These are phyloP conservation scores for Agrochola lychnidis DNA, from an alignment of 2,888 invertebrate genomes.

Conservation along the genomic window DNA sequence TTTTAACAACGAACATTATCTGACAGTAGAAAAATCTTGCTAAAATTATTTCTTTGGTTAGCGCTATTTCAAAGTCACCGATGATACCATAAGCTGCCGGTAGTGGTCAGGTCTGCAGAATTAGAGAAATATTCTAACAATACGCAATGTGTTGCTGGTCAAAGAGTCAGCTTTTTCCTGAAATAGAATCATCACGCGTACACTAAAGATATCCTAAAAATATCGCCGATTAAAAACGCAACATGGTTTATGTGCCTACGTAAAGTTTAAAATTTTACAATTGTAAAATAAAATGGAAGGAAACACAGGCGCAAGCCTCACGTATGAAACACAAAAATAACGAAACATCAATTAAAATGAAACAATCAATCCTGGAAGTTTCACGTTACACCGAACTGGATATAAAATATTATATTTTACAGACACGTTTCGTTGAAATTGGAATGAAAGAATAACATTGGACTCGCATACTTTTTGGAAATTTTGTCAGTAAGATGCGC, in stretches of 20 bases:
- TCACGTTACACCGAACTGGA: constrained; percentile 35
- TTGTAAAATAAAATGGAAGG: constrained; percentile 27
- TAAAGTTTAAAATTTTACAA: constrained; percentile 2
- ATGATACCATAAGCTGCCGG: background rate
- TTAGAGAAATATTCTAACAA: background rate
- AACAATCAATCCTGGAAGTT: constrained; percentile 51
- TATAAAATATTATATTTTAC: constrained; percentile 45
- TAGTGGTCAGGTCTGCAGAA: too few species aligned
- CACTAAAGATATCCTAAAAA: background rate
- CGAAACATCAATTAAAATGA: constrained; percentile 60
- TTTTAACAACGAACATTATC: background rate
- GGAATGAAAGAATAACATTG: constrained; percentile 30
- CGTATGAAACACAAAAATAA: constrained; percentile 44
- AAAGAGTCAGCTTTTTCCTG: background rate
- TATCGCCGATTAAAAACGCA: background rate
- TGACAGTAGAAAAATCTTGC: background rate
- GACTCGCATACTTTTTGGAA: constrained; percentile 14
- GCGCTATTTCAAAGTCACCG: background rate
- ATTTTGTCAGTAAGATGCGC: constrained; percentile 6
- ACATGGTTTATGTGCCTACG: background rate
- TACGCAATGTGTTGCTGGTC: background rate
- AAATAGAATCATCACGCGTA: background rate
- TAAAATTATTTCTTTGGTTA: too few species aligned
- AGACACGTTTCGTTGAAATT: constrained; percentile 17
- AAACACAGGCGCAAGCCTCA: constrained; percentile 3